Conservation (phyloP, 1,140 invertebrate genomes). For the Eubasilissa regina region DNA sequence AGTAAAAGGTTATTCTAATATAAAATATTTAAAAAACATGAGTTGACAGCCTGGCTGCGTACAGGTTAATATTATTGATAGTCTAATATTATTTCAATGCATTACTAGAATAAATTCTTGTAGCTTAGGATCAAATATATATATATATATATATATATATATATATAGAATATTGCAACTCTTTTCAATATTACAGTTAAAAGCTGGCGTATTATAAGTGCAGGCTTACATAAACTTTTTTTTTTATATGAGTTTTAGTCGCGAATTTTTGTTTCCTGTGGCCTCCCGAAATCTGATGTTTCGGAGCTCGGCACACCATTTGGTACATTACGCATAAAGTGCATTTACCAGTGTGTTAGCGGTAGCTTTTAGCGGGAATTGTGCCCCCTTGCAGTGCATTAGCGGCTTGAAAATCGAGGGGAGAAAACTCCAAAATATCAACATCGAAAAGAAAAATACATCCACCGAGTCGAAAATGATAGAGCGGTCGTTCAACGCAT, state of each 20-base stretch:
- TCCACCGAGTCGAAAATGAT: conserved; percentile 14
- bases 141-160: no score
- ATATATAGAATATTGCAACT: no score
- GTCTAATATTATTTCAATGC: no score
- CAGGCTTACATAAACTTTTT: no score
- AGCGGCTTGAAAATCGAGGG: conserved; percentile 13
- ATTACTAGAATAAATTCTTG: no score
- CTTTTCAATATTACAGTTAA: no score
- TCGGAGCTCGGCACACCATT: conserved; percentile 9
- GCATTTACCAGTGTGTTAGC: conserved; percentile 38
- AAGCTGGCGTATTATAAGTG: no score
- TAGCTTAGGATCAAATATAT: no score
- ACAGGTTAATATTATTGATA: no score
- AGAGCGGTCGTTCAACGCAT: neutral
- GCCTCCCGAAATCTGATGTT: conserved; percentile 14
- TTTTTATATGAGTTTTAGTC: neutral
- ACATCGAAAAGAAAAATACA: conserved; percentile 20
- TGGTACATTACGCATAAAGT: conserved; percentile 45
- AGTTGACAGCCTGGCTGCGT: no score
- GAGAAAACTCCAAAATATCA: conserved; percentile 23
- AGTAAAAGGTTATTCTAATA: no score
- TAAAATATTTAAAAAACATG: no score
- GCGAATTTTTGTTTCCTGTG: neutral
- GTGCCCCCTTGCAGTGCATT: conserved; percentile 27
- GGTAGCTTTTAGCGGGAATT: conserved; percentile 39